Conservation (phyloP, 2,113 vertebrate genomes). For the Xiphorhynchus elegans region DNA sequence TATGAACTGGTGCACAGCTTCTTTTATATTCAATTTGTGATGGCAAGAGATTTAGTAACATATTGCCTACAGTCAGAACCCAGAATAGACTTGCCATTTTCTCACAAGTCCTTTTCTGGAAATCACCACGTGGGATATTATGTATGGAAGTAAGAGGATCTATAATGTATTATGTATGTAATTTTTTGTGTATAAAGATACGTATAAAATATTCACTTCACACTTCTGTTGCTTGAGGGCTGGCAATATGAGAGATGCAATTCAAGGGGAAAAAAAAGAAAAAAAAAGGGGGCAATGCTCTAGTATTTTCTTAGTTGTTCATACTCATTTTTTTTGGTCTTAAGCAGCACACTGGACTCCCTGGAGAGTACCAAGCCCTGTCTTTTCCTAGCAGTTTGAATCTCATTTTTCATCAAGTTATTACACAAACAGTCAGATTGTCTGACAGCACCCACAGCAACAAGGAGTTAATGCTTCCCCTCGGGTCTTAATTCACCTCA, state of each 20-base stretch:
- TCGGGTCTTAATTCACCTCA: conserved; percentile 36
- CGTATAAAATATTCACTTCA: conserved; percentile 57
- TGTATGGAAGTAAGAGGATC: conserved; percentile 47
- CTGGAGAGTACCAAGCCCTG: neutral
- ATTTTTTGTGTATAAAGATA: conserved; percentile 51
- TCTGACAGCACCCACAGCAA: conserved; percentile 18
- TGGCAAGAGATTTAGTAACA: conserved; percentile 35
- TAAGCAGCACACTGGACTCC: neutral
- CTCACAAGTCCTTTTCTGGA: conserved; percentile 1
- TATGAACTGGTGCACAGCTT: neutral
- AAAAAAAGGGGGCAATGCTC: conserved; percentile 13
- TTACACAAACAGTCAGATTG: neutral
- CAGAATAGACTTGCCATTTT: conserved; percentile 47
- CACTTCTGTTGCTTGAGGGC: conserved; percentile 45
- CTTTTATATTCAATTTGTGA: conserved; percentile 43
- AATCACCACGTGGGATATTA: conserved; percentile 41
- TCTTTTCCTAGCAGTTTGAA: neutral
- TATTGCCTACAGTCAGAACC: conserved; percentile 29
- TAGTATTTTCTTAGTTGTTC: conserved; percentile 8
- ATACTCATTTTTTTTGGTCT: conserved; percentile 21
- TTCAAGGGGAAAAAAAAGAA: neutral
- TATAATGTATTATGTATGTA: conserved; percentile 66
- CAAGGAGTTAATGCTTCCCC: conserved; percentile 42
- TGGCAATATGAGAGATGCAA: conserved; percentile 17
- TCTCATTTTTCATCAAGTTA: conserved; percentile 5